phyloP scores from a whole-genome alignment of 2,797 vertebrate genomes.

The Poeciliopsis turneri region DNA sequence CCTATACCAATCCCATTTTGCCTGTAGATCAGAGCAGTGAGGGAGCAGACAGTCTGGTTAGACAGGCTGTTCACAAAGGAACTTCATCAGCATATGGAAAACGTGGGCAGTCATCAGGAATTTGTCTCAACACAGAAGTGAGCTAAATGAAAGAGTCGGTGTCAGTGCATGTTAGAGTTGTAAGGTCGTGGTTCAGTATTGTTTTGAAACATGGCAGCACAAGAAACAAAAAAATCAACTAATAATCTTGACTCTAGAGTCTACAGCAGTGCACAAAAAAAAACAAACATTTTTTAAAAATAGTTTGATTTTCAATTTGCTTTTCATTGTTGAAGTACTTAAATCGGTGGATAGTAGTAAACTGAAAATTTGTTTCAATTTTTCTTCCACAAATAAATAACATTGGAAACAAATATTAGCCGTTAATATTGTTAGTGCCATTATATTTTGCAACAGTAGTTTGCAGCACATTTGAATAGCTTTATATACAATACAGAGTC shows the following conservation, averaged over 20 bases:
- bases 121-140: not conserved
- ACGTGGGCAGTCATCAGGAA: not conserved
- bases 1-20: slow-evolving; percentile 77
- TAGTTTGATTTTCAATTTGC: not conserved
- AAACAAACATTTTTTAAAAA: not conserved
- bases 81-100: not conserved
- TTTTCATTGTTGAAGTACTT: not conserved
- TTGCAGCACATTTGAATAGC: too few relatives aligned
- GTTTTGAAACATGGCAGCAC: not conserved
- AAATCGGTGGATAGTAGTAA: not conserved
- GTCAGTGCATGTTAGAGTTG: not conserved
- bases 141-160: not conserved
- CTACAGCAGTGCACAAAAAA: not conserved
- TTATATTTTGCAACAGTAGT: too few relatives aligned
- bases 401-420: too few relatives aligned
- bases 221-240: not conserved
- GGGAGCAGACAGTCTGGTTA: not conserved
- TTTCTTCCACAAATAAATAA: too few relatives aligned
- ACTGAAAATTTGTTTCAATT: too few relatives aligned
- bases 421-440: too few relatives aligned
- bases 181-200: not conserved
- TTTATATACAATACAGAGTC: not conserved
- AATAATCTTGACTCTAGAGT: too few relatives aligned
- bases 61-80: not conserved
- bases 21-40: slow-evolving; percentile 43